Evolutionary conservation across 2,888 invertebrate genomes (phyloP).

Genomic region (Lasius platythorax): DNA sequence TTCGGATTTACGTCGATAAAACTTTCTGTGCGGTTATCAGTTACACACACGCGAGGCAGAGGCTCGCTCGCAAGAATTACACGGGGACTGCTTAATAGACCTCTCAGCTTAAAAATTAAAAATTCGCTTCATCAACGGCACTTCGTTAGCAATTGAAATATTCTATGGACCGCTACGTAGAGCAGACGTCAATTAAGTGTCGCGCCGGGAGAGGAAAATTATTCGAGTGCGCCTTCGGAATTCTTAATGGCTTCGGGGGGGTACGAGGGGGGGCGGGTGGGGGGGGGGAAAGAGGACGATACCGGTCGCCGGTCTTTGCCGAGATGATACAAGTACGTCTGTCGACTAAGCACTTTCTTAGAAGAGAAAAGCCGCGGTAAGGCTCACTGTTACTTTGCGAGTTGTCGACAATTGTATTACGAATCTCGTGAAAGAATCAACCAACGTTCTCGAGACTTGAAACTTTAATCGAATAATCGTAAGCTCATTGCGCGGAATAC

Average conservation of each 20-base stretch:
- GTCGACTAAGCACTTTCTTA: constrained; percentile 9
- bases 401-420: constrained; percentile 14
- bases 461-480: constrained; percentile 21
- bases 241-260: constrained; percentile 29
- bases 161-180: constrained; percentile 37
- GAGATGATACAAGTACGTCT: constrained; percentile 37
- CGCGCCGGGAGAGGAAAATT: constrained; percentile 27
- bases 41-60: constrained; percentile 10
- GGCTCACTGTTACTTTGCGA: constrained; percentile 1
- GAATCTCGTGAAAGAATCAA: constrained; percentile 11
- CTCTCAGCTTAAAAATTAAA: constrained; percentile 59
- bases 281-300: background rate
- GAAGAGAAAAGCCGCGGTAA: background rate
- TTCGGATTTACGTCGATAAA: constrained; percentile 28
- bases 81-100: constrained; percentile 25
- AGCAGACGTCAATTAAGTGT: constrained; percentile 55
- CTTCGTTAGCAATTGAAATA: constrained; percentile 68
- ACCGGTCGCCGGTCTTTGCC: constrained; percentile 10
- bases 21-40: constrained; percentile 31
- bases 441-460: background rate
- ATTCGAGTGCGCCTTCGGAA: constrained; percentile 51
- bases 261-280: no score
- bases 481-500: constrained; percentile 12
- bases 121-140: constrained; percentile 62
- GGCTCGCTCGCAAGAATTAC: constrained; percentile 1